Conservation (phyloP, 2,888 invertebrate genomes). For the Polyommatus iphigenia region DNA sequence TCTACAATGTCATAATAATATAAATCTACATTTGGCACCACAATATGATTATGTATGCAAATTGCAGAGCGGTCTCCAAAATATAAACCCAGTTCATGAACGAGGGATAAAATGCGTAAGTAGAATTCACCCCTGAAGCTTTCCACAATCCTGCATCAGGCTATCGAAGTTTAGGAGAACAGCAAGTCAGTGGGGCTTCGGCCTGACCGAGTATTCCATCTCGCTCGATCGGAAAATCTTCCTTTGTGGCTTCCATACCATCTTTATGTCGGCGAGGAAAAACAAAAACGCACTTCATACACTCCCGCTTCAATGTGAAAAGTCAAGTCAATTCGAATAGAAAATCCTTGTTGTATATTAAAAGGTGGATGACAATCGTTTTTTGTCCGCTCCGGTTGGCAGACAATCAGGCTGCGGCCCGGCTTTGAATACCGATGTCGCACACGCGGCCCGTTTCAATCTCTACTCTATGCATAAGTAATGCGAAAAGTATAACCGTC, state of each 20-base stretch:
- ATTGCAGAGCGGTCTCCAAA: constrained; percentile 2
- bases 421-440: constrained; percentile 74
- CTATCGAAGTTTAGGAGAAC: too few relatives aligned
- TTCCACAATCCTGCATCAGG: too few relatives aligned
- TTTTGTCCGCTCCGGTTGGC: constrained; percentile 60
- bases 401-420: constrained; percentile 64
- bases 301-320: too few relatives aligned
- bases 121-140: background rate
- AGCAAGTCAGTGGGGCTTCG: too few relatives aligned
- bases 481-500: constrained; percentile 75
- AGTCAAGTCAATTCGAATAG: background rate
- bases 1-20: background rate
- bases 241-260: too few relatives aligned
- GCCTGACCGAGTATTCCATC: too few relatives aligned
- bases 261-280: too few relatives aligned
- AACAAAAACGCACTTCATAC: too few relatives aligned
- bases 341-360: constrained; percentile 1
- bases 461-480: constrained; percentile 79
- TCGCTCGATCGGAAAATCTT: too few relatives aligned
- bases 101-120: background rate
- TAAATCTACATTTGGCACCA: constrained; percentile 4
- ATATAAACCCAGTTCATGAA: background rate
- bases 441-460: constrained; percentile 73
- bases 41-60: constrained; percentile 6
- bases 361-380: constrained; percentile 40